These are phyloP conservation scores for Platycheirus rosarum DNA, from an alignment of 2,888 invertebrate species.

Conservation along the genomic window DNA sequence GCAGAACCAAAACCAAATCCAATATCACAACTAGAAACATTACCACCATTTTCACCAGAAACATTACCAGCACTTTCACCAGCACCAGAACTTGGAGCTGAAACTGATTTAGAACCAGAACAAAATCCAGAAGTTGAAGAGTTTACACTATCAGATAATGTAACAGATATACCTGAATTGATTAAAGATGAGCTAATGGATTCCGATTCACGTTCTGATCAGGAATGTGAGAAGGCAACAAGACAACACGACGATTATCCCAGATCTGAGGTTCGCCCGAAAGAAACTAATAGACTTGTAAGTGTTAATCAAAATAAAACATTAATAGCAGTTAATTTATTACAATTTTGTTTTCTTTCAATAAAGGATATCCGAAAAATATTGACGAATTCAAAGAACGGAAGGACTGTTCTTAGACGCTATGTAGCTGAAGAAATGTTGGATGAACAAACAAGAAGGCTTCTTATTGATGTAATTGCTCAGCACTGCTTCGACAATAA, in stretches of 20 bases:
- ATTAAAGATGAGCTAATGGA: conserved; percentile 28
- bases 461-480: conserved; percentile 73
- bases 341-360: neutral
- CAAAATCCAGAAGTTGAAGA: conserved; percentile 15
- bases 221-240: conserved; percentile 16
- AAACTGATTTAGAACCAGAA: neutral
- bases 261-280: neutral
- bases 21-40: no score
- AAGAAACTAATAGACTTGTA: conserved; percentile 20
- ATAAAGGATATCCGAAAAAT: conserved; percentile 60
- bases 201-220: conserved; percentile 18
- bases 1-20: neutral
- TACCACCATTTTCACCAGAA: neutral
- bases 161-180: conserved; percentile 5
- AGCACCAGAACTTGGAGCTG: neutral
- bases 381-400: conserved; percentile 54
- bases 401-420: conserved; percentile 72
- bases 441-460: conserved; percentile 73
- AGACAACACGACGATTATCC: no score
- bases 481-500: conserved; percentile 68
- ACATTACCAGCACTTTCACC: neutral
- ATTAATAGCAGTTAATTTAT: neutral
- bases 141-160: conserved; percentile 7
- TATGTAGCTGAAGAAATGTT: conserved; percentile 75
- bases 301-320: neutral